Evolutionary conservation across 2,797 vertebrate genomes (phyloP).

Genomic region (Limosa lapponica): DNA sequence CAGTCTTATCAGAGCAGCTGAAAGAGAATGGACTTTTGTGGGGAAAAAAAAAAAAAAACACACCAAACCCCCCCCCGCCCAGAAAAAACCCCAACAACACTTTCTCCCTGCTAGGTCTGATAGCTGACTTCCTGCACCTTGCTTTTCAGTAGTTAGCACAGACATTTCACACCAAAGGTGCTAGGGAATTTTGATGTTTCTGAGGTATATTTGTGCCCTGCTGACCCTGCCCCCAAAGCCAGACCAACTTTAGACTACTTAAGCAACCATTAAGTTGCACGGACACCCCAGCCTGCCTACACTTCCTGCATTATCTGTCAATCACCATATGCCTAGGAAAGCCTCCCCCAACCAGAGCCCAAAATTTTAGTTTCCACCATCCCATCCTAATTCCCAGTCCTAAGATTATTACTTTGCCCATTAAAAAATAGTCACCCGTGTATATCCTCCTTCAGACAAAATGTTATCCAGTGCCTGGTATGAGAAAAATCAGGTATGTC

Average conservation of each 20-base stretch:
- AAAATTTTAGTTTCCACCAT: neutral
- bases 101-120: neutral
- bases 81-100: no score
- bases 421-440: neutral
- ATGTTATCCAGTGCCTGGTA: neutral
- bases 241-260: neutral
- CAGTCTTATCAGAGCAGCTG: neutral
- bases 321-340: neutral
- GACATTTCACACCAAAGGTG: neutral
- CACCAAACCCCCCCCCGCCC: no score
- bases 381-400: neutral
- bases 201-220: neutral
- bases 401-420: neutral
- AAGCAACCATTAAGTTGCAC: neutral
- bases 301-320: neutral
- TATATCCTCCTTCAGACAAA: neutral
- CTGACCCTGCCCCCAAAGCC: neutral
- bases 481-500: neutral
- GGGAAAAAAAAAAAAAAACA: neutral
- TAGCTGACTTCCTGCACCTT: neutral
- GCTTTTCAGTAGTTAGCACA: neutral
- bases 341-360: neutral
- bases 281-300: neutral
- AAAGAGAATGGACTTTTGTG: neutral
- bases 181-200: neutral